These are phyloP conservation scores for Agraylea sexmaculata DNA, from an alignment of 1,140 invertebrate species.

Conservation along the genomic window DNA sequence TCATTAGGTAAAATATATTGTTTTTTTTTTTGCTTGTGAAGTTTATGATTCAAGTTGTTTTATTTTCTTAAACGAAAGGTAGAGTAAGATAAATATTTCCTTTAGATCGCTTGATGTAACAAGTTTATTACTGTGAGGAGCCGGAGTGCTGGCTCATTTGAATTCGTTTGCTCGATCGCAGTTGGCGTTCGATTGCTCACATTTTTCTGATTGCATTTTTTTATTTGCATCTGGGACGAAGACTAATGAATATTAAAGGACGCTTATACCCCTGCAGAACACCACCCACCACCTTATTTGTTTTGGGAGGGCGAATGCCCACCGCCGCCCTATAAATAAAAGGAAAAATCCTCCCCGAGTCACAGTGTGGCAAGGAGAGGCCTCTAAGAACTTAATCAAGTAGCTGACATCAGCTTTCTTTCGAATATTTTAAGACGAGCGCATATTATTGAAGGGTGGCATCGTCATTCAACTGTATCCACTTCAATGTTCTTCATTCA, in stretches of 20 bases:
- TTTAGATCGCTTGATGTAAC: too few species aligned
- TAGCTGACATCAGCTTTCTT: conserved; percentile 23
- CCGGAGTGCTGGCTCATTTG: too few species aligned
- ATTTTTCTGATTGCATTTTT: conserved; percentile 22
- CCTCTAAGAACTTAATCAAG: conserved; percentile 23
- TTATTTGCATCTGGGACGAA: conserved; percentile 19
- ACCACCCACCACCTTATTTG: conserved; percentile 18
- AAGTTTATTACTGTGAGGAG: too few species aligned
- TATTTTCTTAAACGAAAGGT: too few species aligned
- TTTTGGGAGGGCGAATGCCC: conserved; percentile 10
- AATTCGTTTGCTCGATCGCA: too few species aligned
- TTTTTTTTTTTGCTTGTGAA: too few species aligned
- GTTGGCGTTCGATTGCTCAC: conserved; percentile 19
- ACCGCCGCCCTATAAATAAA: conserved; percentile 20
- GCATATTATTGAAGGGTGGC: too few species aligned
- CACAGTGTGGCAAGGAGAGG: conserved; percentile 18
- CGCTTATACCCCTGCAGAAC: conserved; percentile 21
- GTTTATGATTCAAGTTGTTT: too few species aligned
- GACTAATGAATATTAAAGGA: conserved; percentile 22
- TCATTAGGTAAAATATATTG: too few species aligned
- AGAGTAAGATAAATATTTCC: too few species aligned
- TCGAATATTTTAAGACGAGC: conserved; percentile 22
- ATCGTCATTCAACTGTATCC: too few species aligned
- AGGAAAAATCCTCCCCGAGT: conserved; percentile 23
- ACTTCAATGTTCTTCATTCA: too few species aligned